Evolutionary conservation across 2,797 vertebrate species (phyloP), one percentile per base, ranked within the genome.

Genomic region (Luscinia luscinia): DNA sequence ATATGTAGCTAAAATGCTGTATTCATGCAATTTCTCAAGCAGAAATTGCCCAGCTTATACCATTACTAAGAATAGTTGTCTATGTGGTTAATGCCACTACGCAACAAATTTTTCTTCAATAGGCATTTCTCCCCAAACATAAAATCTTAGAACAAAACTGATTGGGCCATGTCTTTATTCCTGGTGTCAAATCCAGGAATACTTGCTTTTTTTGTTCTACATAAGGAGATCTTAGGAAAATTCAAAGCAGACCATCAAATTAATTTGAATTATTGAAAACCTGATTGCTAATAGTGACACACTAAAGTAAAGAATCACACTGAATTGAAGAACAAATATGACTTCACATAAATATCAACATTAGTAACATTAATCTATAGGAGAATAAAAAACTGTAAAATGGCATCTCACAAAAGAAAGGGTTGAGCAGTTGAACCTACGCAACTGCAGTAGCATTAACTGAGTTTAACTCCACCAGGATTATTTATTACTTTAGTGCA

Each of bases 401-500:
- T 9, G 28, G n/a, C 20, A 73, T 89, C 64, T 81, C 68, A 45
- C 9, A 8, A 87, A 84, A 93, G 14, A 9, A 89, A 93, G 15
- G 26, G 55, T 81, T n/a, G 57, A 84, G 38, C 46, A 89, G 89
- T 5, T 92, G 76, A 96, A 92, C 51, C 16, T 58, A 69, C 36
- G n/a, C 1, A 3, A 95, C 88, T 76, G 72, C 17, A 92, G 30
- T 40, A 79, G 38, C 36, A n/a, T 89, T 91, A 79, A 86, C 34
- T 49, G 32, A 62, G 32, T 84, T 46, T 82, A 90, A 95, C 67
- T 66, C 41, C 66, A 90, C 49, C 58, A 90, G 85, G 94, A 94
- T 84, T 94, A 85, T 89, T 95, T 82, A 93, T 81, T 92, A 81
- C 95, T 96, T 96, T 93, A 94, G 77, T 69, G 79, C 32, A 73